These are phyloP conservation scores for Lycocerus yunnanus DNA, from an alignment of 2,888 invertebrate species.

Conservation along the genomic window DNA sequence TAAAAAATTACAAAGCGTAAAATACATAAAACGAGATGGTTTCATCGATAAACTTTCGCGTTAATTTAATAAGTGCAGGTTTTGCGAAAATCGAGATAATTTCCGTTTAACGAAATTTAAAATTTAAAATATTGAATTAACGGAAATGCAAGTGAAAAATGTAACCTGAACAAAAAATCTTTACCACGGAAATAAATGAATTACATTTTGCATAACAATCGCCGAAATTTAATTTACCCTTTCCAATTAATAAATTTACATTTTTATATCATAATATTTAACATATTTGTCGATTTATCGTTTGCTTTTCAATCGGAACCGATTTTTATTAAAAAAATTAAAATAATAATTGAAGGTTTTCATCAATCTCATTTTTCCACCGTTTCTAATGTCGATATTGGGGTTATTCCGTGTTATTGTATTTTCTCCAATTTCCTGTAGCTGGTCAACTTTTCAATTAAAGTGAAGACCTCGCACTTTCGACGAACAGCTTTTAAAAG, in stretches of 20 bases:
- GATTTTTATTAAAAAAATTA: not conserved
- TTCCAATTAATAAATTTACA: not conserved
- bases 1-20: not conserved
- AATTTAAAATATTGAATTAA: slow-evolving; percentile 7
- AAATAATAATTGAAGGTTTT: not conserved
- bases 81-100: slow-evolving; percentile 6
- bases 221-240: not conserved
- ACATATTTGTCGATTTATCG: too few species aligned
- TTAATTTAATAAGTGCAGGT: not conserved
- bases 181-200: not conserved
- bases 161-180: not conserved
- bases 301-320: not conserved
- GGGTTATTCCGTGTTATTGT: not conserved
- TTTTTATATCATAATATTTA: too few species aligned
- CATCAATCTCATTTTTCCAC: not conserved
- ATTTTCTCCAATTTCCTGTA: not conserved
- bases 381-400: not conserved
- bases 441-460: not conserved
- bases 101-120: slow-evolving; percentile 6
- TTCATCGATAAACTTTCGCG: not conserved
- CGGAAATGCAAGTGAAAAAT: not conserved
- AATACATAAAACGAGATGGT: not conserved
- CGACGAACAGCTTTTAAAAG: not conserved
- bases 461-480: not conserved
- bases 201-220: not conserved